Percentiles rank a stretch among this genome's conserved stretches.
phyloP scores from a whole-genome alignment of 2,797 vertebrate species.

The Chelmon rostratus region DNA sequence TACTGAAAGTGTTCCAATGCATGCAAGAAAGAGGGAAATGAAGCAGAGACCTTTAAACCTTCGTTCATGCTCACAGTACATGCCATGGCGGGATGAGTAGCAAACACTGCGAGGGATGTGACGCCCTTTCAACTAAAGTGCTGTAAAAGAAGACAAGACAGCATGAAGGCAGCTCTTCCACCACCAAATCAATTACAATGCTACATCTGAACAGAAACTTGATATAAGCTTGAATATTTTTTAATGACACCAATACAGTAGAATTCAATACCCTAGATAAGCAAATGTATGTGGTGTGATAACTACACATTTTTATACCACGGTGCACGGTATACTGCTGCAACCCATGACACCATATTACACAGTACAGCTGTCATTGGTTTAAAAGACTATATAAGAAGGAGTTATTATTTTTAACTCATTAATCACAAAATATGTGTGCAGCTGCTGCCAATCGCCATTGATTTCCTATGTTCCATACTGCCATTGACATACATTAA shows the following conservation, averaged over 20 bases:
- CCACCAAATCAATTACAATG: too few species aligned
- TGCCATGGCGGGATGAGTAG: slow-evolving; percentile 52
- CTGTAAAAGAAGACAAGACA: slow-evolving; percentile 70
- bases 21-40: slow-evolving; percentile 35
- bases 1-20: not conserved
- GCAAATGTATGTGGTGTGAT: too few species aligned
- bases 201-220: too few species aligned
- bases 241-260: too few species aligned
- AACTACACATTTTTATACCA: too few species aligned
- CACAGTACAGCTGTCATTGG: not conserved
- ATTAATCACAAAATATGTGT: not conserved
- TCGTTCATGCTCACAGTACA: slow-evolving; percentile 69
- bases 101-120: slow-evolving; percentile 38
- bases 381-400: not conserved
- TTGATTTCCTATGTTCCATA: not conserved
- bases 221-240: too few species aligned
- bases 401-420: not conserved
- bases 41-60: slow-evolving; percentile 47
- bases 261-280: too few species aligned
- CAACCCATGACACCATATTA: not conserved
- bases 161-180: slow-evolving; percentile 35
- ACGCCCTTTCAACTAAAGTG: slow-evolving; percentile 55
- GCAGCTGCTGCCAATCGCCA: not conserved
- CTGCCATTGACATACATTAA: too few species aligned
- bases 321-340: too few species aligned